These are phyloP conservation scores for Ammodytes marinus DNA, from an alignment of 2,113 vertebrate genomes.

Conservation along the genomic window DNA sequence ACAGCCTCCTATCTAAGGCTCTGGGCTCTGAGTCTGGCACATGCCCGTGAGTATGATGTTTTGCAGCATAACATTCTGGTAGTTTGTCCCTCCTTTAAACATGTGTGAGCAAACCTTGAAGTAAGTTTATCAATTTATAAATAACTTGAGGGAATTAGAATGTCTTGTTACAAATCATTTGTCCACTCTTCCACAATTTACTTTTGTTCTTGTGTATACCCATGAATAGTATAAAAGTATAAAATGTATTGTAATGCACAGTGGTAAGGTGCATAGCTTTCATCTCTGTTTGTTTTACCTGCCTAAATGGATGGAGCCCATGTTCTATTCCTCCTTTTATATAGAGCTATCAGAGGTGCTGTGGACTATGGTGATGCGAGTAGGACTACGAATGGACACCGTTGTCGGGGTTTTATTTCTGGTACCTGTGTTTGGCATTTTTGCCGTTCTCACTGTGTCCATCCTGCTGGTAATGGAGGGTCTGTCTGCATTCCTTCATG, in stretches of 20 bases:
- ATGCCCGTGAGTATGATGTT: conserved; percentile 91
- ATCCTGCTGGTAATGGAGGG: conserved; percentile 98
- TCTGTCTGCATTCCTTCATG: conserved; percentile 98
- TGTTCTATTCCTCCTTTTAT: not conserved
- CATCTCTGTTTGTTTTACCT: not conserved
- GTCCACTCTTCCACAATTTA: not conserved
- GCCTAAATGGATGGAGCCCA: not conserved
- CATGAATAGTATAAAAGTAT: too few relatives aligned
- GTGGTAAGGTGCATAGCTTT: not conserved
- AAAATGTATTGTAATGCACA: not conserved
- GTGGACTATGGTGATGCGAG: conserved; percentile 94
- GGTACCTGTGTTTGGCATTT: conserved; percentile 89
- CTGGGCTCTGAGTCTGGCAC: conserved; percentile 97
- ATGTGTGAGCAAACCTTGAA: not conserved
- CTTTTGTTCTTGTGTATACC: not conserved
- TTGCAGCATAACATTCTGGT: not conserved
- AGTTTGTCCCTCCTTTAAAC: not conserved
- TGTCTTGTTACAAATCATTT: not conserved
- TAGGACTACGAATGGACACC: conserved; percentile 89
- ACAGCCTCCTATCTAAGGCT: conserved; percentile 97
- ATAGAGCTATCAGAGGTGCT: conserved; percentile 95
- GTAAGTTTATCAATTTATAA: not conserved
- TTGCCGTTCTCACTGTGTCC: conserved; percentile 91
- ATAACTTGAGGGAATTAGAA: not conserved
- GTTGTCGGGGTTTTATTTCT: conserved; percentile 87